Conservation (phyloP, 2,888 invertebrate species). For the Cryptus viduatorius region DNA sequence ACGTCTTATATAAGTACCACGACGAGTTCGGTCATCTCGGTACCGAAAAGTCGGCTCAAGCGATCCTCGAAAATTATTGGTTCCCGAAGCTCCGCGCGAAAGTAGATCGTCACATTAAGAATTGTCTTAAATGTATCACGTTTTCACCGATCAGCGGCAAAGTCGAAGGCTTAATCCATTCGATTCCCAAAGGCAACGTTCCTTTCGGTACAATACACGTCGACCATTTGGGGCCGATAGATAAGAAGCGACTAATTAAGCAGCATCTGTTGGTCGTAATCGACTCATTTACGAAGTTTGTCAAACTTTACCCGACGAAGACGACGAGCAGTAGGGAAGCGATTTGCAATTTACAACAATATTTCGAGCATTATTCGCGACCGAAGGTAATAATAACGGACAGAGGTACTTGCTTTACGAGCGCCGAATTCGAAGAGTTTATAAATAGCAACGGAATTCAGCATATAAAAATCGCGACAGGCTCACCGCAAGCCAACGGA, state of each 20-base stretch:
- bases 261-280: conserved; percentile 74
- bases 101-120: conserved; percentile 48
- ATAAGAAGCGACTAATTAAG: conserved; percentile 73
- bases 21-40: conserved; percentile 71
- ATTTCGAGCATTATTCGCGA: conserved; percentile 70
- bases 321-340: conserved; percentile 67
- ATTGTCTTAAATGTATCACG: conserved; percentile 69
- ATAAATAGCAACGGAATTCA: conserved; percentile 63
- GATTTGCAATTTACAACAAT: conserved; percentile 64
- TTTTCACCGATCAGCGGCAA: conserved; percentile 60
- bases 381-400: conserved; percentile 71
- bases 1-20: conserved; percentile 65
- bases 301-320: conserved; percentile 71
- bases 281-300: conserved; percentile 76
- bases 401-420: conserved; percentile 76
- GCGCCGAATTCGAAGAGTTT: conserved; percentile 72
- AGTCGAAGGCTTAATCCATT: conserved; percentile 64
- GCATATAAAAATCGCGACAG: conserved; percentile 74
- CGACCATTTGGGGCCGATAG: conserved; percentile 70
- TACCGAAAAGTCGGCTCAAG: conserved; percentile 62
- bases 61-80: conserved; percentile 63
- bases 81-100: conserved; percentile 61
- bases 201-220: conserved; percentile 67
- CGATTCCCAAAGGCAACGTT: conserved; percentile 64
- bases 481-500: conserved; percentile 76